Evolutionary conservation across 2,888 invertebrate genomes (phyloP), one percentile per base, ranked within the genome.

Genomic region (Acanthacorydalis orientalis): DNA sequence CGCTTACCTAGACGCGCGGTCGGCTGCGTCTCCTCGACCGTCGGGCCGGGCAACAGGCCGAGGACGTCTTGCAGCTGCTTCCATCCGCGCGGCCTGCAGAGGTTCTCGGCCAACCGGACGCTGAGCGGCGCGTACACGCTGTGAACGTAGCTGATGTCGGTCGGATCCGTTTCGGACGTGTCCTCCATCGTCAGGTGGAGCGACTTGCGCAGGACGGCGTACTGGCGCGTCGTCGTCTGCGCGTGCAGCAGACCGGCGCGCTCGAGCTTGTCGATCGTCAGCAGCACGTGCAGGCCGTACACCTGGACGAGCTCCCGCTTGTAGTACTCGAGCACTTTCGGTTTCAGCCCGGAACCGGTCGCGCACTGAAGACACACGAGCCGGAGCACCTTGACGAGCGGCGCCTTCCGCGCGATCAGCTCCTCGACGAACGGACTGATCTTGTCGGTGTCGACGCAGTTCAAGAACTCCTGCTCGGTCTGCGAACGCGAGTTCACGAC

Each of bases 71-170:
- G 83, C 15, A 95, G 75, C 48, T 81, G 80, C 52, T 80, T 77
- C 82, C 84, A 83, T 3, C 83, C 83, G 9, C 78, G 77, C 52
- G 80, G 80, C 60, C 80, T 83, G 1, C 83, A 72, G 34, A 85
- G 73, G 57, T 86, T 83, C 59, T 90, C 89, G 12, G 83, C 79
- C 46, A 96, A 75, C 32, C 96, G 75, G 2, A 91, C 83, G 46
- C 88, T 88, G 37, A 98, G 65, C 0, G 97, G 96, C 0, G 95
- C 93, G 64, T 95, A 97, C 59, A 86, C 89, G 59, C 87, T 88
- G 60, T 89, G 88, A 34, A 93, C 83, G 59, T 91, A 95, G 53
- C 89, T 84, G 47, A 92, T 88, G 59, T 96, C 93, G 51, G 78
- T 83, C 0, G 85, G 85, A 47, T 80, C 76, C 50, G 82, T 70